These are phyloP conservation scores for Cataglyphis albicans DNA, from an alignment of 2,888 invertebrate species.

Conservation along the genomic window DNA sequence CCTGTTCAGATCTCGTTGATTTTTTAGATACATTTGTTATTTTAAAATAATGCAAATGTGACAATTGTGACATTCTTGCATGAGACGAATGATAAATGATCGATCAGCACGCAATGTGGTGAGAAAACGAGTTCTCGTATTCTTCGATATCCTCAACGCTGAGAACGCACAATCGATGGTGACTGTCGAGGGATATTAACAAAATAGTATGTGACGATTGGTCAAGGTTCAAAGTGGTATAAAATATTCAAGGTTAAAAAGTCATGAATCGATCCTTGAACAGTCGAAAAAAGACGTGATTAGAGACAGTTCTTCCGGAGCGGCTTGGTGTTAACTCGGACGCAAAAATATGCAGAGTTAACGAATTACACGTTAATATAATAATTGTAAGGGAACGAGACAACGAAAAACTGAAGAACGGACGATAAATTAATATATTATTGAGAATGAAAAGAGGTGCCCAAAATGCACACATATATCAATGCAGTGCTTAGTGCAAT, in stretches of 20 bases:
- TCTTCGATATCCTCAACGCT: conserved; percentile 20
- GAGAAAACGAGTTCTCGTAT: conserved; percentile 19
- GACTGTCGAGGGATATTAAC: conserved; percentile 65
- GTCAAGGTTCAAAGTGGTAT: conserved; percentile 59
- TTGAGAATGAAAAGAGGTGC: conserved; percentile 85
- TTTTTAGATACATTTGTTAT: neutral
- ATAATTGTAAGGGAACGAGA: conserved; percentile 76
- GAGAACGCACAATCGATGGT: conserved; percentile 57
- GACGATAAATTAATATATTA: conserved; percentile 80
- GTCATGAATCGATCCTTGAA: conserved; percentile 80
- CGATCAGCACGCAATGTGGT: neutral
- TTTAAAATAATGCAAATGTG: neutral
- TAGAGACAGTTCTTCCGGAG: conserved; percentile 71
- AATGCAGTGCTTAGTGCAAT: conserved; percentile 86
- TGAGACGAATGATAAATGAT: neutral
- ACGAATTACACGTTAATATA: conserved; percentile 65
- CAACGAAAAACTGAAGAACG: conserved; percentile 77
- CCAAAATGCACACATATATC: conserved; percentile 86
- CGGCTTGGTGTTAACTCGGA: conserved; percentile 64
- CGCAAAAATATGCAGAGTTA: conserved; percentile 60
- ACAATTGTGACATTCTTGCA: neutral
- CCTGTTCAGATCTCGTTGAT: neutral
- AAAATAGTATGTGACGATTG: conserved; percentile 55
- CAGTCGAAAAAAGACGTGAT: conserved; percentile 80
- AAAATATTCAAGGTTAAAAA: conserved; percentile 70